Evolutionary conservation across 2,113 vertebrate genomes (phyloP).

Genomic region (Marmota flaviventris): DNA sequence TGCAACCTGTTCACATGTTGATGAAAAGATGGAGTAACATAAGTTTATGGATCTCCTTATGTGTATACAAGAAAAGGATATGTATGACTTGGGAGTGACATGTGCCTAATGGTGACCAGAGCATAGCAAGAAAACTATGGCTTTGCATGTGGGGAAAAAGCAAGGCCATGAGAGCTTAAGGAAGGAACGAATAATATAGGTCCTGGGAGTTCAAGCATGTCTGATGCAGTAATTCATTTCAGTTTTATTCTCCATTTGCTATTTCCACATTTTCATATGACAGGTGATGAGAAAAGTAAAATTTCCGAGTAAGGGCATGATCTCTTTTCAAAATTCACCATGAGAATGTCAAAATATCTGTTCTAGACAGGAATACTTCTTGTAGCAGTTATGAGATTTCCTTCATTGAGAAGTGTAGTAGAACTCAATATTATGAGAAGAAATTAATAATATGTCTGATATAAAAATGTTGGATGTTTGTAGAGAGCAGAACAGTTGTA

Average conservation of each 20-base stretch:
- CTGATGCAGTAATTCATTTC: not conserved
- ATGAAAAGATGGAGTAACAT: not conserved
- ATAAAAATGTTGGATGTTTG: not conserved
- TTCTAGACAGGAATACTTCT: not conserved
- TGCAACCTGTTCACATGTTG: not conserved
- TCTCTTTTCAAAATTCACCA: not conserved
- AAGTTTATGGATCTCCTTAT: not conserved
- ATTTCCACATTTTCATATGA: not conserved
- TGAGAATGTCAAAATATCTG: not conserved
- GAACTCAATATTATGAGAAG: not conserved
- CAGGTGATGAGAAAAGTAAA: not conserved
- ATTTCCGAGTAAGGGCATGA: not conserved
- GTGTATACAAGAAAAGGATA: not conserved
- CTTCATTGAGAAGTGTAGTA: not conserved
- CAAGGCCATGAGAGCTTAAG: not conserved
- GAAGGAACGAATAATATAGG: not conserved
- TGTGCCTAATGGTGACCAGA: not conserved
- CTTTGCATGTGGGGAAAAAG: not conserved
- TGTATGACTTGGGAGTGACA: not conserved
- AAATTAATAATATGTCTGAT: not conserved
- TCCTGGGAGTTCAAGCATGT: not conserved
- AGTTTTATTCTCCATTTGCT: not conserved
- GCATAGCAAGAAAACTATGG: not conserved
- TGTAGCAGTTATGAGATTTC: not conserved
- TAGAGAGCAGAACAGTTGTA: not conserved